These are phyloP conservation scores for Tenthredo amoena DNA, from an alignment of 2,888 invertebrate species.

Conservation along the genomic window DNA sequence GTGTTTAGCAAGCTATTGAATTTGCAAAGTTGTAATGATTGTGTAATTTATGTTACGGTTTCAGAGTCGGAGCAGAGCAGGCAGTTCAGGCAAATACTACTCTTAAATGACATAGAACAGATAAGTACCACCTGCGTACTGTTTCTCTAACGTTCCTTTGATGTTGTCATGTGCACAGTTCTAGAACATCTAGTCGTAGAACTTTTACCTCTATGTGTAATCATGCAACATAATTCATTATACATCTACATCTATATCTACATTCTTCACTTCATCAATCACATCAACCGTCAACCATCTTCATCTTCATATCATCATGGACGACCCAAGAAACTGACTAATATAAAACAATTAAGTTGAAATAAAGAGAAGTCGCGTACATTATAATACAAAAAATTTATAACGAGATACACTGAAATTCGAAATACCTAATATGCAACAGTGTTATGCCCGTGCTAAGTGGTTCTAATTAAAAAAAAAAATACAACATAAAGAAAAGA, in stretches of 20 bases:
- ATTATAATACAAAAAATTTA: neutral
- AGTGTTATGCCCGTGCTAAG: slow-evolving; percentile 37
- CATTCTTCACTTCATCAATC: slow-evolving; percentile 42
- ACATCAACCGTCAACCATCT: slow-evolving; percentile 52
- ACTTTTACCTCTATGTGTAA: slow-evolving; percentile 52
- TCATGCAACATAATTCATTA: slow-evolving; percentile 53
- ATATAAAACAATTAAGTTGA: neutral
- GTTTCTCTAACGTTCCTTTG: slow-evolving; percentile 66
- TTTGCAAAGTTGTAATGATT: neutral
- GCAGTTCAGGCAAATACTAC: slow-evolving; percentile 42
- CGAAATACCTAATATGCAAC: slow-evolving; percentile 3
- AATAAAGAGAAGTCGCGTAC: neutral
- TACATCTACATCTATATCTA: slow-evolving; percentile 55
- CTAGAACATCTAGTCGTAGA: slow-evolving; percentile 67
- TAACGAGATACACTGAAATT: slow-evolving; percentile 20
- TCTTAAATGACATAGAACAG: slow-evolving; percentile 59
- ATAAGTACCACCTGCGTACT: slow-evolving; percentile 67
- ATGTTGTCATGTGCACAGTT: slow-evolving; percentile 69
- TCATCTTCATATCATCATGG: slow-evolving; percentile 55
- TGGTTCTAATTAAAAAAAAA: neutral
- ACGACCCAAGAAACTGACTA: slow-evolving; percentile 45
- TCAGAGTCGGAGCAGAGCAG: slow-evolving; percentile 39
- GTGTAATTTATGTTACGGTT: neutral
- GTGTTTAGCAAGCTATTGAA: slow-evolving; percentile 42
- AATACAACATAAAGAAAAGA: neutral